Evolutionary conservation across 2,888 invertebrate species (phyloP).

Genomic region (Orthonychiurus folsomi): DNA sequence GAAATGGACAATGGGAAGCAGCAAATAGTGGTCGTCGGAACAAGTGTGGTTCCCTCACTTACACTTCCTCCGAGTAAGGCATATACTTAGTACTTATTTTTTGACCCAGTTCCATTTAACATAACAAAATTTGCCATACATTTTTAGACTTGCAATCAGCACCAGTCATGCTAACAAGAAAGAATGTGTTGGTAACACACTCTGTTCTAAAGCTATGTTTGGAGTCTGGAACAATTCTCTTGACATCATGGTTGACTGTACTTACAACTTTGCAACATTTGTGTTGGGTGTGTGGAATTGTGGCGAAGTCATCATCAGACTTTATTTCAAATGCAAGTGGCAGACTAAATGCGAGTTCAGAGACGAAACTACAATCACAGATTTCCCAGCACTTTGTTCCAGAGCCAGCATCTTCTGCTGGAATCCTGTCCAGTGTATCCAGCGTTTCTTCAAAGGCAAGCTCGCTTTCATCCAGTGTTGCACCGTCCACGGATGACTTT

Average conservation of each 20-base stretch:
- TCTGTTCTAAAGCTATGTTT: conserved; percentile 81
- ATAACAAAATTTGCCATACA: no score
- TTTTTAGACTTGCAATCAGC: conserved; percentile 34
- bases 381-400: background rate
- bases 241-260: conserved; percentile 91
- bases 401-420: background rate
- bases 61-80: conserved; percentile 32
- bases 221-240: conserved; percentile 81
- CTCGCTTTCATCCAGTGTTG: background rate
- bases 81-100: no score
- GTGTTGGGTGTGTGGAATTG: conserved; percentile 39
- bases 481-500: background rate
- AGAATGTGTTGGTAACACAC: conserved; percentile 94
- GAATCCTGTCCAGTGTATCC: background rate
- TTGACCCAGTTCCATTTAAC: background rate
- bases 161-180: conserved; percentile 93
- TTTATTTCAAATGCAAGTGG: conserved; percentile 29
- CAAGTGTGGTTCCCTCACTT: conserved; percentile 44
- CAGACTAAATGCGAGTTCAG: conserved; percentile 15
- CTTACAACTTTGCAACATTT: conserved; percentile 81
- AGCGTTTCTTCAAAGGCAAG: conserved; percentile 8
- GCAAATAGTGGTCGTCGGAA: conserved; percentile 95
- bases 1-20: conserved; percentile 69
- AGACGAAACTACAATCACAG: conserved; percentile 17
- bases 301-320: conserved; percentile 36